These are phyloP conservation scores for Eurypyga helias DNA, from an alignment of 2,113 vertebrate genomes.

Conservation along the genomic window DNA sequence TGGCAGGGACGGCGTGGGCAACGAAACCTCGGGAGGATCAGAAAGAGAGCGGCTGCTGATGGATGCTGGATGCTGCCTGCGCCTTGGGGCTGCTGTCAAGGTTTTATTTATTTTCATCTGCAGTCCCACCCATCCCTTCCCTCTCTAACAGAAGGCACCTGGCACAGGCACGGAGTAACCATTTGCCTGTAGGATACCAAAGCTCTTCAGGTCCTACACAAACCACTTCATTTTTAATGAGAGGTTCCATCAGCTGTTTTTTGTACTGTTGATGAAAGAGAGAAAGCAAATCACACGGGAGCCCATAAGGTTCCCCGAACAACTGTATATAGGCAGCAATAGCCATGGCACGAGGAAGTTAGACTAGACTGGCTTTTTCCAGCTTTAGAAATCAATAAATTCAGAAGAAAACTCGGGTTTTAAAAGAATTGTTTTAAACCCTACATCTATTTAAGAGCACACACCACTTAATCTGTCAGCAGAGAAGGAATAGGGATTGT, in stretches of 20 bases:
- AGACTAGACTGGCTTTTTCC: neutral
- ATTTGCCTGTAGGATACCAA: neutral
- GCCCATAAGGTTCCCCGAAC: neutral
- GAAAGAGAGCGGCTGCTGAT: neutral
- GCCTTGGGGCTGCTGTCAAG: neutral
- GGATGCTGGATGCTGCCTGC: neutral
- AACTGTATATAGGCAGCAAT: neutral
- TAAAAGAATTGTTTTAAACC: neutral
- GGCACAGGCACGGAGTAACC: neutral
- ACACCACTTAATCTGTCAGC: neutral
- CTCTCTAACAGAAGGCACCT: neutral
- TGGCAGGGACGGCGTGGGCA: neutral
- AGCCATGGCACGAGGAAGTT: neutral
- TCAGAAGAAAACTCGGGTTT: neutral
- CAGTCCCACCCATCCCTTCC: neutral
- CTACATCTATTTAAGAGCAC: neutral
- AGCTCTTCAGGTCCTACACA: neutral
- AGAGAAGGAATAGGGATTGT: neutral
- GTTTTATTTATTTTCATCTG: constrained; percentile 14
- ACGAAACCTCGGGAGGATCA: neutral
- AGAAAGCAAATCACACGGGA: neutral
- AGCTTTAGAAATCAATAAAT: neutral
- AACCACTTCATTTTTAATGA: neutral
- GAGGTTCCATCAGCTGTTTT: neutral
- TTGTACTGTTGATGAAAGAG: neutral